phyloP scores from a whole-genome alignment of 2,113 vertebrate genomes.

The Malaclemys terrapin region DNA sequence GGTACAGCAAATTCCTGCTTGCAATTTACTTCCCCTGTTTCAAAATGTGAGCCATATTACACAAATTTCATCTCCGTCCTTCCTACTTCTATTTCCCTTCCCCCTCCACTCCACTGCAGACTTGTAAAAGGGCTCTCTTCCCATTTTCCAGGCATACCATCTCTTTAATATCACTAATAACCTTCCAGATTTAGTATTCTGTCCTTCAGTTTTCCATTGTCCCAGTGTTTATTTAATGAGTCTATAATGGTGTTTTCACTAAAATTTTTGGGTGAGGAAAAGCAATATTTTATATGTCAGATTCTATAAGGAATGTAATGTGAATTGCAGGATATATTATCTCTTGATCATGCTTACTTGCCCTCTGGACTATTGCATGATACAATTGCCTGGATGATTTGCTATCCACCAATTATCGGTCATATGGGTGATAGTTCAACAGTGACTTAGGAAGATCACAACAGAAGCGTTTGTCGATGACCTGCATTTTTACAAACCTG shows the following conservation, averaged over 20 bases:
- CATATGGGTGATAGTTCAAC: not conserved
- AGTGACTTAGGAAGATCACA: not conserved
- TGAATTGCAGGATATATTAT: not conserved
- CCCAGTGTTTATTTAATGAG: not conserved
- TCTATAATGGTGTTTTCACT: not conserved
- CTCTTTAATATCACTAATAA: not conserved
- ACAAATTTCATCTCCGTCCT: not conserved
- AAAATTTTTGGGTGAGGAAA: too few species aligned
- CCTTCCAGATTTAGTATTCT: not conserved
- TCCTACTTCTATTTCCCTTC: not conserved
- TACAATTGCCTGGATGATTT: not conserved
- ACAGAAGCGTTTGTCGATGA: not conserved
- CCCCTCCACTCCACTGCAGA: not conserved
- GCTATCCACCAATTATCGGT: not conserved
- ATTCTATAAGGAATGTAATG: not conserved
- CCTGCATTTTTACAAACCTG: not conserved
- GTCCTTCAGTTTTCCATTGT: not conserved
- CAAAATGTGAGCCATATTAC: not conserved
- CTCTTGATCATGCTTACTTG: not conserved
- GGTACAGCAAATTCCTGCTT: not conserved
- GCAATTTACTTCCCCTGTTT: not conserved
- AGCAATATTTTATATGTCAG: not conserved
- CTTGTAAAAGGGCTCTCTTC: not conserved
- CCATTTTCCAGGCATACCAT: not conserved
- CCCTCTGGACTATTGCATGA: too few species aligned